Evolutionary conservation across 30 jellyfish, hydroid and myxozoan species (phyloP), one percentile per base, ranked within the genome.

Genomic region (Turritopsis rubra): DNA sequence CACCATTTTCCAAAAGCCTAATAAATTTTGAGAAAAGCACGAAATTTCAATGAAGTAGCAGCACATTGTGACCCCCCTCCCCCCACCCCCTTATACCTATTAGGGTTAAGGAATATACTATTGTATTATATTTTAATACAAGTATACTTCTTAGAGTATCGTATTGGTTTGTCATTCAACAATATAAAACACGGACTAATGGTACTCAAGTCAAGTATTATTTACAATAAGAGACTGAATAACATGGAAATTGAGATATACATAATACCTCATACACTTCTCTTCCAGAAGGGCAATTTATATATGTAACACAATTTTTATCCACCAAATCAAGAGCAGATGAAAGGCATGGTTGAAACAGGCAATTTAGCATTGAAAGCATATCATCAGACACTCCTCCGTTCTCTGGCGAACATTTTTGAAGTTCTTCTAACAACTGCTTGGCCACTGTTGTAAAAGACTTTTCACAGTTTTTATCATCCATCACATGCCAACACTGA

Each of bases 221-320:
- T n/a, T n/a, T n/a, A n/a, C n/a, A n/a, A n/a, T n/a, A n/a, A n/a
- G n/a, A n/a, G n/a, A n/a, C n/a, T n/a, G n/a, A n/a, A n/a, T n/a
- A 41, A 41, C 5, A 41, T 41, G 60, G 13, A 41, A 41, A 41
- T 3, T 41, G 5, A 41, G 5, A 3, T 41, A 13, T 41, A 41
- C 13, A 13, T 41, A 41, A n/a, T 68, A 68, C 77, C 30, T 68
- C 31, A 68, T 68, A 68, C 28, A 68, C 9, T 0, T 23, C 30
- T 68, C 77, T 23, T 68, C 77, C 77, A 7, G 77, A 23, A 7
- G 77, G 28, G 28, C 31, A 68, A 7, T 68, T 23, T 1, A 68
- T 68, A 68, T 27, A 68, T 68, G 30, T 27, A 68, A 68, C 77
- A 68, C 16, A n/a, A 23, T 68, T 68, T 68, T 68, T 68, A 27